Evolutionary conservation across 2,797 vertebrate species (phyloP).

Genomic region (Crenuchus spilurus): DNA sequence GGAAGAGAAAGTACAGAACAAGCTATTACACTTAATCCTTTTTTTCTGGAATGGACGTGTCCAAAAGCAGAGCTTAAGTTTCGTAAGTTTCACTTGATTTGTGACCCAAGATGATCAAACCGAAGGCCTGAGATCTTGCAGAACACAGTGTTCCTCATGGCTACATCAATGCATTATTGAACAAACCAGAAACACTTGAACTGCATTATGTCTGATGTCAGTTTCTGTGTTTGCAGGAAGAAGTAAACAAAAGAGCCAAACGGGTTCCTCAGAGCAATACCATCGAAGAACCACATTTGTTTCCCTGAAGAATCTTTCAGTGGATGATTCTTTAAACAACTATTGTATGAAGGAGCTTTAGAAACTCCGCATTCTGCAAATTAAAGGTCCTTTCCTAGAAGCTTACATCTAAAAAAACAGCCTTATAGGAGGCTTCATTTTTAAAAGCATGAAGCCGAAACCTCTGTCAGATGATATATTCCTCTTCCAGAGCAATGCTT

Average conservation of each 20-base stretch:
- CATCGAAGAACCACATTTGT: neutral
- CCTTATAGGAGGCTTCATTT: too few species aligned
- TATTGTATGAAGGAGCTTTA: too few species aligned
- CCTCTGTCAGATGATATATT: too few species aligned
- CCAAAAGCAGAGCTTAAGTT: slow-evolving; percentile 25
- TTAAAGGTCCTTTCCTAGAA: too few species aligned
- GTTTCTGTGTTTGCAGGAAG: neutral
- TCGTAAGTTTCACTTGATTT: slow-evolving; percentile 33
- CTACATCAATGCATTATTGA: neutral
- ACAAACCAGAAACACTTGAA: slow-evolving; percentile 31
- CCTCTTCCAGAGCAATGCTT: neutral
- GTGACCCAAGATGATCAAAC: slow-evolving; percentile 31
- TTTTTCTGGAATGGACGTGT: slow-evolving; percentile 21
- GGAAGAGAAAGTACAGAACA: slow-evolving; percentile 33
- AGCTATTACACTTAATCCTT: slow-evolving; percentile 35
- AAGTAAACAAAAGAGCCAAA: neutral
- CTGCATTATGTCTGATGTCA: neutral
- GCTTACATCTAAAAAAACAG: too few species aligned
- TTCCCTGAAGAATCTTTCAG: neutral
- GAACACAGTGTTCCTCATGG: slow-evolving; percentile 25
- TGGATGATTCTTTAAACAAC: too few species aligned
- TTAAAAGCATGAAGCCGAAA: too few species aligned
- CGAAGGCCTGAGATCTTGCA: slow-evolving; percentile 25
- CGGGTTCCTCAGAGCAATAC: neutral
- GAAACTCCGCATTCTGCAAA: too few species aligned